Conservation (phyloP, 2,797 vertebrate species). For the Heterohyrax brucei region DNA sequence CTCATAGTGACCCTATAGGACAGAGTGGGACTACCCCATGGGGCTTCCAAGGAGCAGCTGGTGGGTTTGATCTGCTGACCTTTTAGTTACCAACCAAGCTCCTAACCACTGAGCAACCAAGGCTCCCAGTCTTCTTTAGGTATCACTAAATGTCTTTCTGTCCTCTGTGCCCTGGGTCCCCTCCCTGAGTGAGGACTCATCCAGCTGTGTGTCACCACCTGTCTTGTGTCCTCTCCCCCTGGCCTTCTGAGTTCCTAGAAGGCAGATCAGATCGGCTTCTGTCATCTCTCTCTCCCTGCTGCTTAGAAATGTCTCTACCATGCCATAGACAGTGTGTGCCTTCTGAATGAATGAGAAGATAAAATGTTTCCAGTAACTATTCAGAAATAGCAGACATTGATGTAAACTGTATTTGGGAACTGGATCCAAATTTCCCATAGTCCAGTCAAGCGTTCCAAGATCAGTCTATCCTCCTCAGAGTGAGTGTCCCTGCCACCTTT, state of each 20-base stretch:
- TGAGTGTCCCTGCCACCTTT: not conserved
- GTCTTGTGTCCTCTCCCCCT: not conserved
- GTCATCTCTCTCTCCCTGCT: accelerated
- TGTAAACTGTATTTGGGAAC: not conserved
- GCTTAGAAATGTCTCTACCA: not conserved
- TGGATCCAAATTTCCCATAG: not conserved
- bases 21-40: too few relatives aligned
- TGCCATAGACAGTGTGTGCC: too few relatives aligned
- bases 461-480: not conserved
- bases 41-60: too few relatives aligned
- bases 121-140: too few relatives aligned
- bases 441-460: not conserved
- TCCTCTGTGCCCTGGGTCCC: too few relatives aligned
- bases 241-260: not conserved
- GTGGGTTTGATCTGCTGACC: too few relatives aligned
- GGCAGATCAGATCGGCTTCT: not conserved
- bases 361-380: not conserved
- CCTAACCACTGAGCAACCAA: too few relatives aligned
- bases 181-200: not conserved
- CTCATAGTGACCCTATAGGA: too few relatives aligned
- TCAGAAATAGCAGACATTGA: not conserved
- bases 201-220: not conserved
- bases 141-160: not conserved
- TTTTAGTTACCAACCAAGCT: too few relatives aligned
- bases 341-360: not conserved